Conservation (phyloP, 2,888 invertebrate species). For the Phragmatobia fuliginosa region DNA sequence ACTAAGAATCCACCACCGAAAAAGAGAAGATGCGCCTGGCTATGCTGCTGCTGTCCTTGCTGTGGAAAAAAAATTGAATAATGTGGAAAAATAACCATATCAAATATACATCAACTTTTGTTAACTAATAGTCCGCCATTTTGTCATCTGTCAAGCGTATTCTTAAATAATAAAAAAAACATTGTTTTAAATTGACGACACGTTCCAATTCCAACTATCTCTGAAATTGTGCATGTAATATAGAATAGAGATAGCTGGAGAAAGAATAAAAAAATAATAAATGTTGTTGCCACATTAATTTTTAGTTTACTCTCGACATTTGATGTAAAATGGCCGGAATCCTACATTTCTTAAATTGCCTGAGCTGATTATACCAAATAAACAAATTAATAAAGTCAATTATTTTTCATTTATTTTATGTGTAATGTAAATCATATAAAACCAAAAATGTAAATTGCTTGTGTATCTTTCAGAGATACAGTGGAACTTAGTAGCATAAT, state of each 20-base stretch:
- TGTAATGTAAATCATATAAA: too few species aligned
- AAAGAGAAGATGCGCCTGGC: too few species aligned
- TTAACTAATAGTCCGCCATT: not conserved
- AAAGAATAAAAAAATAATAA: not conserved
- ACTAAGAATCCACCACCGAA: too few species aligned
- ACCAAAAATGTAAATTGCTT: too few species aligned
- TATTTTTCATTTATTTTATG: too few species aligned
- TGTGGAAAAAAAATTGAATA: not conserved
- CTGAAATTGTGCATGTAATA: not conserved
- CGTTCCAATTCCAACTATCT: not conserved
- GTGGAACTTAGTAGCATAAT: too few species aligned
- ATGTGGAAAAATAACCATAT: not conserved
- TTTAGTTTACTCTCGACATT: slow-evolving; percentile 7
- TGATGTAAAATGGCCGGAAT: not conserved
- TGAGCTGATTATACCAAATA: too few species aligned
- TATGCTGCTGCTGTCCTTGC: not conserved
- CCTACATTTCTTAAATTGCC: not conserved
- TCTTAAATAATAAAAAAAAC: not conserved
- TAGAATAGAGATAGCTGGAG: not conserved
- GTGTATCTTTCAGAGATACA: too few species aligned
- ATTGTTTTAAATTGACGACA: not conserved
- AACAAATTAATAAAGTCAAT: too few species aligned
- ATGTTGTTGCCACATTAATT: not conserved
- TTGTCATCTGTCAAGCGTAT: not conserved
- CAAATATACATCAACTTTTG: not conserved